Evolutionary conservation across 2,113 vertebrate species (phyloP).

Genomic region (Gambusia holbrooki): DNA sequence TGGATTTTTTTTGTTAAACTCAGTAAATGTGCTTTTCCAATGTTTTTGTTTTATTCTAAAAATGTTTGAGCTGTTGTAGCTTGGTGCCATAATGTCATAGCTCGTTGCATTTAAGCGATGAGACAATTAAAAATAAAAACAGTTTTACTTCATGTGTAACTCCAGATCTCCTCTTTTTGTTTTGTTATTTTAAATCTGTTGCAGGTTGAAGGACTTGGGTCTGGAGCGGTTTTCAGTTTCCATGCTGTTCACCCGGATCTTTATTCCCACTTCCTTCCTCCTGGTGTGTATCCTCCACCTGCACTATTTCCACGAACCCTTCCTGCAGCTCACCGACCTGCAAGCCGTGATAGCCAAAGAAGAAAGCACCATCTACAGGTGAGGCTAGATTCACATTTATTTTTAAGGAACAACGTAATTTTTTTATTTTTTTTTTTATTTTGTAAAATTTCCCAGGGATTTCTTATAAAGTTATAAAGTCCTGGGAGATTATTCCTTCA

Average conservation of each 20-base stretch:
- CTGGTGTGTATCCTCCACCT: slow-evolving; percentile 94
- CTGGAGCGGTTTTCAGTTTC: slow-evolving; percentile 83
- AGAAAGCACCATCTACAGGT: slow-evolving; percentile 96
- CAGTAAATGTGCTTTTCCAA: too few relatives aligned
- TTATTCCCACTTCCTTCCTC: slow-evolving; percentile 95
- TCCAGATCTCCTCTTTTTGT: not conserved
- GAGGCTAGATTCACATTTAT: slow-evolving; percentile 46
- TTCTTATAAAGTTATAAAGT: not conserved
- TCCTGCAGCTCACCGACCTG: slow-evolving; percentile 94
- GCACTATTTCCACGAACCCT: slow-evolving; percentile 95
- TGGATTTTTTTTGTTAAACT: too few relatives aligned
- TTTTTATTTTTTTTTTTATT: not conserved
- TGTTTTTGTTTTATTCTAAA: not conserved
- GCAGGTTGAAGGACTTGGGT: slow-evolving; percentile 88
- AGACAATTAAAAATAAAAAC: too few relatives aligned
- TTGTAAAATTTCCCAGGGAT: not conserved
- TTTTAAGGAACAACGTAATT: not conserved
- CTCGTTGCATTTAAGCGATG: too few relatives aligned
- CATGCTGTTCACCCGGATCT: slow-evolving; percentile 90
- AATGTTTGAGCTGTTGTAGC: not conserved
- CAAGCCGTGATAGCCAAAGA: slow-evolving; percentile 94
- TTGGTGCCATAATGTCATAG: too few relatives aligned
- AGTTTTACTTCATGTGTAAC: not conserved
- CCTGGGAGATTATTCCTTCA: not conserved
- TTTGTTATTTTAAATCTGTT: not conserved